Conservation (phyloP, 2,113 vertebrate species). For the Bambusicola thoracicus region DNA sequence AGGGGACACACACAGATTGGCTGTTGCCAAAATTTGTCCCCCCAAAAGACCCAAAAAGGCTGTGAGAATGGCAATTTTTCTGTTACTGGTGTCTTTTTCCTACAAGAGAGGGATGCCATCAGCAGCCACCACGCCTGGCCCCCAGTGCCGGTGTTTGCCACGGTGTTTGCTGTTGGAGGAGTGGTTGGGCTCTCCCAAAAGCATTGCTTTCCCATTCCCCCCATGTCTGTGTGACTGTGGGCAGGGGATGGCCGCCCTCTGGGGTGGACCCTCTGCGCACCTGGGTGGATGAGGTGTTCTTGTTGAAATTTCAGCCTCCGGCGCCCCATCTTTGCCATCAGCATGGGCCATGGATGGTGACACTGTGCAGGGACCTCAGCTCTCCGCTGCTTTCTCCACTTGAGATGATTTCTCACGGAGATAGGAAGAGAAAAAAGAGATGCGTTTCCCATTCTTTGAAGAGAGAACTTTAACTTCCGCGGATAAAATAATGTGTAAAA, state of each 20-base stretch:
- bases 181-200: not conserved
- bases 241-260: not conserved
- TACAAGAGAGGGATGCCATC: not conserved
- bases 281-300: not conserved
- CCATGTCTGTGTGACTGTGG: not conserved
- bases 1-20: not conserved
- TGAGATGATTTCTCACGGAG: not conserved
- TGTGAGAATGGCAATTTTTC: not conserved
- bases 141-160: not conserved
- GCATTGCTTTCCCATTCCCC: not conserved
- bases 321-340: not conserved
- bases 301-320: not conserved
- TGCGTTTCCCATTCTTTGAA: conserved; percentile 60
- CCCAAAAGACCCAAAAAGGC: not conserved
- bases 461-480: conserved; percentile 50
- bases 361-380: not conserved
- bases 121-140: not conserved
- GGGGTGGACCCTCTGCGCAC: not conserved
- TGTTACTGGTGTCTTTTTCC: not conserved
- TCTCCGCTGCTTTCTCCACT: not conserved
- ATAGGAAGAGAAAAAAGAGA: conserved; percentile 6
- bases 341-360: fast-evolving
- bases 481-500: conserved; percentile 60
- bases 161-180: not conserved
- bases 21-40: not conserved